These are phyloP conservation scores for Carollia perspicillata DNA, from an alignment of 2,113 vertebrate genomes.

Conservation along the genomic window DNA sequence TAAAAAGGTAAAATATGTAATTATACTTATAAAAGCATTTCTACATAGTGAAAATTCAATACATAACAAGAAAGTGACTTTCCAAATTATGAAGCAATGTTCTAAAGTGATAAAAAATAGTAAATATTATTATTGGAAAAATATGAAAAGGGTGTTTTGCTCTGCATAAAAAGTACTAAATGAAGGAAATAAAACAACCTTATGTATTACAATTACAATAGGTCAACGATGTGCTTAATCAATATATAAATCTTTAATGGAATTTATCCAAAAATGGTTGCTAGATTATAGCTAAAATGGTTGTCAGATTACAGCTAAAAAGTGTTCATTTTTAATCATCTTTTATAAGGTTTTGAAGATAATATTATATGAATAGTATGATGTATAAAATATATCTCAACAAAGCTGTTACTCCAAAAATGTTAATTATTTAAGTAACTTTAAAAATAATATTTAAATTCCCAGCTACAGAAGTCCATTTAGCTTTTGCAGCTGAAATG, in stretches of 20 bases:
- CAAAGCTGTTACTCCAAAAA: background rate
- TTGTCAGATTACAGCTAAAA: background rate
- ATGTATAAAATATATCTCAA: background rate
- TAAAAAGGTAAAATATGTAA: background rate
- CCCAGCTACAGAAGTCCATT: background rate
- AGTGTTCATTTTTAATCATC: background rate
- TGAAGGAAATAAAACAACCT: slow-evolving; percentile 30
- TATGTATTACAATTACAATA: background rate
- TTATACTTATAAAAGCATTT: background rate
- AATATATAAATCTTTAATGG: slow-evolving; percentile 7
- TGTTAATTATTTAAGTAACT: background rate
- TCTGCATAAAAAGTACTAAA: background rate
- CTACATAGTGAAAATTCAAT: background rate
- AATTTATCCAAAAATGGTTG: background rate
- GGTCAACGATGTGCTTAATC: background rate
- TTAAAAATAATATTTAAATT: background rate
- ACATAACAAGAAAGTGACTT: background rate
- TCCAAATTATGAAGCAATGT: background rate
- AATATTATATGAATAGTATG: background rate
- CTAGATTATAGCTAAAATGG: background rate
- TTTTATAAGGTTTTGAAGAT: background rate
- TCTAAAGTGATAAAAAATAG: background rate
- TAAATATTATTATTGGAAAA: background rate
- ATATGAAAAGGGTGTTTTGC: background rate
- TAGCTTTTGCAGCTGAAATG: background rate